Base-by-base conservation (phyloP, 2,113 vertebrate genomes). In the Gymnogyps californianus region DNA sequence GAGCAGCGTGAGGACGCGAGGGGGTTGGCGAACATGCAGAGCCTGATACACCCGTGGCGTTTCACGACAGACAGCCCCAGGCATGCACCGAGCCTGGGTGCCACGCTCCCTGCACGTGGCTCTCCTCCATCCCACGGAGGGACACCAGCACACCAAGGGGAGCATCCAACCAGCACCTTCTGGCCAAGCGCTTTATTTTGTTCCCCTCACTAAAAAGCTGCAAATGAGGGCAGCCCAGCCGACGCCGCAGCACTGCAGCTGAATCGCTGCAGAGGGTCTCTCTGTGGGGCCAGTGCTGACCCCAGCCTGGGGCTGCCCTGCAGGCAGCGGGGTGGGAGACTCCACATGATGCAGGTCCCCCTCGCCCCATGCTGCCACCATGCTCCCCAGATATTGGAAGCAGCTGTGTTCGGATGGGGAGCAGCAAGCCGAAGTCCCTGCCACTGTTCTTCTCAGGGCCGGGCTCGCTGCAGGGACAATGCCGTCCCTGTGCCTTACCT, bases 401-500 rank as follows among this genome's bases (percentile, higher is more conserved):
- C 25, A 77, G 82, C 15, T 0, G 0, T 15, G 24, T 61, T 93
- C 0, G 3, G 49, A 69, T 40, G 28, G 49, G 62, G 20, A 75
- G 29, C 75, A 51, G 24, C 55, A 69, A 85, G 36, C 13, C 7
- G 6, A 79, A 84, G 46, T 42, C 40, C 17, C 42, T 34, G 61
- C 16, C 4, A 10, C 0, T 3, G 49, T 49, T 17, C 12, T n/a
- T 71, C 40, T 18, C 22, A 2, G 64, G 51, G 26, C 55, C 2
- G 4, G 69, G 51, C 34, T 71, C 6, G 0, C 38, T 38, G 40
- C 0, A 3, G 51, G 36, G 55, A 31, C 0, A 3, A 44, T 17
- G 38, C 64, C 12, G 16, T 64, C 26, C 59, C 66, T 3, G 4
- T 55, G 20, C 38, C 1, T 0, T 95, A 99, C 99, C 99, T 99